These are phyloP conservation scores for Triplophysa yarkandensis DNA, from an alignment of 2,797 vertebrate genomes.

Conservation along the genomic window DNA sequence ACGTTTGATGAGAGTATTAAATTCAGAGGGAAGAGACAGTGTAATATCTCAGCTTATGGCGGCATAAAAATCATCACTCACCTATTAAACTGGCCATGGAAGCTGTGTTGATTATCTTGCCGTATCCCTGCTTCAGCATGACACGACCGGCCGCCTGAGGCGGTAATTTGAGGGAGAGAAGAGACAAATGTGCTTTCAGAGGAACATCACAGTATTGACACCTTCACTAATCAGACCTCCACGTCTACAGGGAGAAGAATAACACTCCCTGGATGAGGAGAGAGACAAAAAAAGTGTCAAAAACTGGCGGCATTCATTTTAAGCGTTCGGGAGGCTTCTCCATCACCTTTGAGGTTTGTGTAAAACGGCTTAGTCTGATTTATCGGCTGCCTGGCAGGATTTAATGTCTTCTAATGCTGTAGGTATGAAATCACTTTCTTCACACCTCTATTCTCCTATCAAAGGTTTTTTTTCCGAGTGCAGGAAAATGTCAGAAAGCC, in stretches of 20 bases:
- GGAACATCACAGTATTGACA: slow-evolving; percentile 79
- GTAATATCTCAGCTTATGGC: slow-evolving; percentile 45
- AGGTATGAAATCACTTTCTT: slow-evolving; percentile 39
- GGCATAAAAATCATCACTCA: slow-evolving; percentile 83
- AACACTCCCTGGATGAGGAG: slow-evolving; percentile 21
- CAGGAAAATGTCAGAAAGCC: slow-evolving; percentile 13
- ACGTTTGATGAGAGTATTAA: slow-evolving; percentile 53
- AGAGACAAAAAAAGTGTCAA: slow-evolving; percentile 35
- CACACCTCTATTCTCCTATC: slow-evolving; percentile 22
- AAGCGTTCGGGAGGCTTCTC: slow-evolving; percentile 32
- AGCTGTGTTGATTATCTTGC: slow-evolving; percentile 96
- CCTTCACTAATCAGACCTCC: slow-evolving; percentile 78
- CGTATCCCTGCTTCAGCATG: slow-evolving; percentile 93
- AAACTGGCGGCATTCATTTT: slow-evolving; percentile 36
- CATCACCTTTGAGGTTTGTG: slow-evolving; percentile 34
- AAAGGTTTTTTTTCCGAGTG: slow-evolving; percentile 17
- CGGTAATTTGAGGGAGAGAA: slow-evolving; percentile 78
- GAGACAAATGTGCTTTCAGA: slow-evolving; percentile 84
- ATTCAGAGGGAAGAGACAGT: slow-evolving; percentile 62
- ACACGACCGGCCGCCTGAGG: slow-evolving; percentile 87
- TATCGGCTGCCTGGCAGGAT: slow-evolving; percentile 42
- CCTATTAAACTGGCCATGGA: slow-evolving; percentile 96
- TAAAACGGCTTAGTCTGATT: slow-evolving; percentile 42
- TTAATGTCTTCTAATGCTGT: slow-evolving; percentile 45
- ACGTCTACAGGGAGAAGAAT: slow-evolving; percentile 64